phyloP scores from a whole-genome alignment of 2,888 invertebrate genomes.

The Netelia fuscicornis region DNA sequence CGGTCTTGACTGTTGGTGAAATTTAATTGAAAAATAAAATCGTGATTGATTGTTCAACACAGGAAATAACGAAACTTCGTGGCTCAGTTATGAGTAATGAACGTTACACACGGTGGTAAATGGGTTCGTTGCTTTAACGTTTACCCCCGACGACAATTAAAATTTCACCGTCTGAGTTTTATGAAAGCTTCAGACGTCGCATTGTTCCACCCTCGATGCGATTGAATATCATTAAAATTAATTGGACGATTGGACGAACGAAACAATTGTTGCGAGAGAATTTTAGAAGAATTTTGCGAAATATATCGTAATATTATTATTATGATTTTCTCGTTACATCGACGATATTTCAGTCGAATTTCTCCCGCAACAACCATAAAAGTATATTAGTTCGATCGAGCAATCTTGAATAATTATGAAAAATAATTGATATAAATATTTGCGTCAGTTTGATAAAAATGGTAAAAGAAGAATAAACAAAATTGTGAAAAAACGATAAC shows the following conservation, averaged over 20 bases:
- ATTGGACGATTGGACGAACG: not conserved
- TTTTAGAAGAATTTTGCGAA: not conserved
- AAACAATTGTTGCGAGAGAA: not conserved
- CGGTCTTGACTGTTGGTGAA: constrained; percentile 45
- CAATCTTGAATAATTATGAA: no score
- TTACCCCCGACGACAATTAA: not conserved
- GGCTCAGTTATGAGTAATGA: constrained; percentile 1
- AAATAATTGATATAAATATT: no score
- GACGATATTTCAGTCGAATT: no score
- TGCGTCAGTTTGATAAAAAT: no score
- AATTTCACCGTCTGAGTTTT: not conserved
- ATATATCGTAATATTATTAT: not conserved
- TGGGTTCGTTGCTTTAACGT: not conserved
- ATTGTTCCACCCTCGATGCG: not conserved
- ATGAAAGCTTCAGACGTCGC: not conserved
- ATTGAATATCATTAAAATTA: not conserved
- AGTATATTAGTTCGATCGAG: no score
- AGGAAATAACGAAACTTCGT: not conserved
- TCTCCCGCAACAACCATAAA: no score
- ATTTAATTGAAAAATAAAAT: constrained; percentile 4
- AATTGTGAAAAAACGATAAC: no score
- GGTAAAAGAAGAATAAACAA: no score
- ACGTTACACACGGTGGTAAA: not conserved
- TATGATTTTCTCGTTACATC: not conserved
- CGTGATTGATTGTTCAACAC: not conserved